phyloP scores from a whole-genome alignment of 2,888 invertebrate genomes.

The Sceliomorpha sp. region DNA sequence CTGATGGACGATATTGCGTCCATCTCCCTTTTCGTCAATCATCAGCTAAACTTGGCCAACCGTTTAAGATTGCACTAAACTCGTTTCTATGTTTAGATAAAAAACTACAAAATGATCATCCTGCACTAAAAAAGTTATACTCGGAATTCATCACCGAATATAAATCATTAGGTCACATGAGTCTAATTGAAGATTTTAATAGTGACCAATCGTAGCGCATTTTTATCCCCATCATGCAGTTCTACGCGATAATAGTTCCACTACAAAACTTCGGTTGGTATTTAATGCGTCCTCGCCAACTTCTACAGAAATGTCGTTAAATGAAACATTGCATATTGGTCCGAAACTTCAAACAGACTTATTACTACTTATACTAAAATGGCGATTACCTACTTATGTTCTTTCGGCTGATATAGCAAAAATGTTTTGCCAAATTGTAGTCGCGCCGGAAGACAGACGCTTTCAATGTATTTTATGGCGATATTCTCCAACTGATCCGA shows the following conservation, averaged over 20 bases:
- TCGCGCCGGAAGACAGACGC: constrained; percentile 14
- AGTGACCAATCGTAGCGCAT: not conserved
- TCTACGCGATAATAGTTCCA: not conserved
- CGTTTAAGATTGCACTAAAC: constrained; percentile 1
- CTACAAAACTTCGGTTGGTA: constrained; percentile 5
- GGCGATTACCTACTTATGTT: not conserved
- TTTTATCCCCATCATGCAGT: constrained; percentile 2
- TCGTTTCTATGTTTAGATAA: constrained; percentile 8
- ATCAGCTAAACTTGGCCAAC: not conserved
- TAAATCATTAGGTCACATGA: constrained; percentile 2
- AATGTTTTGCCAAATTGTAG: constrained; percentile 15
- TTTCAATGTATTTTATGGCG: constrained; percentile 23
- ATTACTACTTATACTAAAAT: not conserved
- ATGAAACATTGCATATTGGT: constrained; percentile 24
- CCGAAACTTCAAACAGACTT: constrained; percentile 14
- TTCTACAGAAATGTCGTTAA: constrained; percentile 1
- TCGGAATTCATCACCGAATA: constrained; percentile 4
- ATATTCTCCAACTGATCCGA: constrained; percentile 1
- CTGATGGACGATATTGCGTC: constrained; percentile 4
- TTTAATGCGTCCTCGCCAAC: not conserved
- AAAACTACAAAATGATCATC: not conserved
- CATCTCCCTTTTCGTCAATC: constrained; percentile 9
- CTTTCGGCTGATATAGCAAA: constrained; percentile 7
- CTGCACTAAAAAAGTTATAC: constrained; percentile 1
- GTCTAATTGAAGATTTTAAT: not conserved